phyloP scores from a whole-genome alignment of 1,140 invertebrate species.

The Helicoverpa armigera region DNA sequence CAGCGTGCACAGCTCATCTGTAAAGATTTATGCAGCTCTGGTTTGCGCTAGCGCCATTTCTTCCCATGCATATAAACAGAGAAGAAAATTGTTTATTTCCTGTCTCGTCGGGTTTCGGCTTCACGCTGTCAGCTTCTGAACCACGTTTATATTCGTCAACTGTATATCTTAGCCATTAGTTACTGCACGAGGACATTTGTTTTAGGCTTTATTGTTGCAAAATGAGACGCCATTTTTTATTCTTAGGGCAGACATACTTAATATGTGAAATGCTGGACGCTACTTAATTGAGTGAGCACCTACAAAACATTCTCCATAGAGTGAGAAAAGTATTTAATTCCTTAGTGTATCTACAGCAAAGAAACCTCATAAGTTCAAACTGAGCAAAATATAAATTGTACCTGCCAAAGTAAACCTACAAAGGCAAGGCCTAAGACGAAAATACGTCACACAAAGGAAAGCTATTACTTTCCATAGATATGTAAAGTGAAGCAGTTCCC shows the following conservation, averaged over 20 bases:
- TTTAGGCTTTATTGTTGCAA: background rate
- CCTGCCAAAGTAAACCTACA: no score
- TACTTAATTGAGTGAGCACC: no score
- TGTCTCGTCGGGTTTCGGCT: slow-evolving; percentile 32
- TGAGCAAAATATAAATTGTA: no score
- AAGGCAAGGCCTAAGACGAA: background rate
- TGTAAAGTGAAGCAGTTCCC: slow-evolving; percentile 12
- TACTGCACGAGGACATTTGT: background rate
- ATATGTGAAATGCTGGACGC: background rate
- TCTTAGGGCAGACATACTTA: background rate
- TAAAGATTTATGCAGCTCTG: slow-evolving; percentile 65
- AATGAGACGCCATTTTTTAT: background rate
- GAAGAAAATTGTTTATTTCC: slow-evolving; percentile 43
- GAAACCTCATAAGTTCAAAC: no score
- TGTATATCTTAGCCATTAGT: slow-evolving; percentile 35
- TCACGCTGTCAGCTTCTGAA: background rate
- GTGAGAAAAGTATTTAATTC: no score
- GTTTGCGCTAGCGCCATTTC: slow-evolving; percentile 46
- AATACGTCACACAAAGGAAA: background rate
- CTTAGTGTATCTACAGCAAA: no score
- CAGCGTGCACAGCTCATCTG: slow-evolving; percentile 52
- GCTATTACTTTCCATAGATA: background rate
- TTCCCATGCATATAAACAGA: slow-evolving; percentile 44
- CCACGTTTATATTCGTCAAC: slow-evolving; percentile 27
- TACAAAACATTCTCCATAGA: no score